Evolutionary conservation across 2,888 invertebrate species (phyloP).

Genomic region (Carcina quercana): DNA sequence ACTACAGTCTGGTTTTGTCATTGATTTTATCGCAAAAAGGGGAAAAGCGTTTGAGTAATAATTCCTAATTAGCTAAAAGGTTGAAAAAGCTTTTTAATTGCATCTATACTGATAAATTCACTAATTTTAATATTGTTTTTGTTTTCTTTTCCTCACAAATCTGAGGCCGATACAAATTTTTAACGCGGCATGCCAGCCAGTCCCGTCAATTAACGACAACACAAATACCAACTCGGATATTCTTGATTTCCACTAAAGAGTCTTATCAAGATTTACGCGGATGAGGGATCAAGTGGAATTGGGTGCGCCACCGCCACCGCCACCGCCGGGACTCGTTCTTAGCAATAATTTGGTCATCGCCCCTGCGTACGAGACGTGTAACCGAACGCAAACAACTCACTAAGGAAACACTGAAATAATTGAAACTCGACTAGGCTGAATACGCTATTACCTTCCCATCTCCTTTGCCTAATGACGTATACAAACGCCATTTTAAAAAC

Average conservation of each 20-base stretch:
- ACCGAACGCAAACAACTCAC: constrained; percentile 25
- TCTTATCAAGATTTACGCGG: constrained; percentile 48
- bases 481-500: constrained; percentile 2
- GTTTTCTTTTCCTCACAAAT: constrained; percentile 1
- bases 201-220: constrained; percentile 7
- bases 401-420: constrained; percentile 11
- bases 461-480: neutral
- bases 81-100: too few relatives aligned
- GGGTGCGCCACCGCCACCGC: constrained; percentile 27
- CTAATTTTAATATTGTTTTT: too few relatives aligned
- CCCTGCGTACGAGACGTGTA: constrained; percentile 31
- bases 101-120: too few relatives aligned
- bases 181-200: constrained; percentile 4
- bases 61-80: too few relatives aligned
- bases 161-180: constrained; percentile 4
- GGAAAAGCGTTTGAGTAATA: too few relatives aligned
- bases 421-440: neutral
- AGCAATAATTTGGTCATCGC: constrained; percentile 67
- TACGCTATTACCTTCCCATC: neutral
- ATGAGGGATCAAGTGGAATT: constrained; percentile 33
- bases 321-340: constrained; percentile 52
- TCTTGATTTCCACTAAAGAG: constrained; percentile 41
- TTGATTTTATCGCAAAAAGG: too few relatives aligned
- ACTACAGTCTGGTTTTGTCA: too few relatives aligned
- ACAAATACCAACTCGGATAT: constrained; percentile 17